A percentile compares a stretch with the other conserved stretches of the same genome.
Conservation (phyloP, 2,797 vertebrate genomes). For the Tiaroga cobitis region DNA sequence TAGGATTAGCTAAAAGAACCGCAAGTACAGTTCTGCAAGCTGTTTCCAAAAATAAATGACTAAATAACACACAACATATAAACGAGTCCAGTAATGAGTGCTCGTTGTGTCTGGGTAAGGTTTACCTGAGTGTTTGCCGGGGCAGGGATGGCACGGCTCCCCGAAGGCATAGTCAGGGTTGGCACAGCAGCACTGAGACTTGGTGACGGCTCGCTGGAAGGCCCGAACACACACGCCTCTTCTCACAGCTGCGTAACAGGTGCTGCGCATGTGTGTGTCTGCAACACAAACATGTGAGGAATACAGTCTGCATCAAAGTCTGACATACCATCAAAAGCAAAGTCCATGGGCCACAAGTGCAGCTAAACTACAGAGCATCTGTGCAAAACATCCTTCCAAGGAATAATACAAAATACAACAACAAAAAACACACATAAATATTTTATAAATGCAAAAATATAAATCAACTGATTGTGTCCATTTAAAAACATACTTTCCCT, state of each 20-base stretch:
- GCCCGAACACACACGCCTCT: conserved; percentile 74
- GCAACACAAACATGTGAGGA: background rate
- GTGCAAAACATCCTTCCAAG: background rate
- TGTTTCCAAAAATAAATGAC: background rate
- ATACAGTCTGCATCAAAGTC: background rate
- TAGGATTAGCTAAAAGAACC: background rate
- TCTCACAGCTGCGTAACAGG: conserved; percentile 78
- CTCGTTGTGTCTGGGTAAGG: background rate
- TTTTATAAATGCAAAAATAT: background rate
- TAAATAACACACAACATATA: background rate
- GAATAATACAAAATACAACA: too few relatives aligned
- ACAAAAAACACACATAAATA: background rate
- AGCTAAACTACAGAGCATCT: background rate
- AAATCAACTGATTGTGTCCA: background rate
- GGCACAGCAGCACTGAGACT: conserved; percentile 82
- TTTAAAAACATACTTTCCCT: background rate
- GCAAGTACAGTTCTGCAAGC: background rate
- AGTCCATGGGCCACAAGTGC: background rate
- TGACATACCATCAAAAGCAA: background rate
- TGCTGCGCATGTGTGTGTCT: conserved; percentile 83
- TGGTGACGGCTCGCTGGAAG: conserved; percentile 79
- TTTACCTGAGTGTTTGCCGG: conserved; percentile 75
- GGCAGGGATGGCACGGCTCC: conserved; percentile 78
- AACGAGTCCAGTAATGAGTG: background rate
- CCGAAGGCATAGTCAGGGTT: conserved; percentile 79